Base-by-base conservation (phyloP, 1,140 invertebrate genomes). In the Drosophila nebulosa region DNA sequence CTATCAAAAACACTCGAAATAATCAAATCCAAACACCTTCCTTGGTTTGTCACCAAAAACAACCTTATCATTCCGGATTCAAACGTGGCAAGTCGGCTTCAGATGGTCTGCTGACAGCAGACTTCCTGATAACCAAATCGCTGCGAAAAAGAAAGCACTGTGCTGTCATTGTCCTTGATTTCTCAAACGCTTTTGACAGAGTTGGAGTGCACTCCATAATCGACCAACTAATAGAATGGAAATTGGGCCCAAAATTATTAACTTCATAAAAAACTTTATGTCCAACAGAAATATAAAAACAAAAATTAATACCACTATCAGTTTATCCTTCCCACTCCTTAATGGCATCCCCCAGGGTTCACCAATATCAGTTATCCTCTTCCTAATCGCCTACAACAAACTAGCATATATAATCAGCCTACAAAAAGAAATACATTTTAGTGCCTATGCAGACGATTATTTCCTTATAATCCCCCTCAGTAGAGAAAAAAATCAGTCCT, bases 171-270 rank as follows among this genome's bases (percentile, higher is more conserved):
- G n/a, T n/a, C 6, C 35, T 70, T 35, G 69, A 71, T 6, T 65
- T 71, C 4, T 39, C 26, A 52, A 69, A 64, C 24, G 61, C 67
- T 12, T 69, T 69, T 7, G 67, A 69, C 21, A 58, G 32, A 22
- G 21, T 71, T 16, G 69, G 69, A 10, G 27, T 71, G 3, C 67
- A 69, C 16, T 10, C 32, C n/a, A 39, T 69, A 18, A 22, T 64
- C 9, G 32, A 35, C 12, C 53, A 69, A 26, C 14, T 69, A 14
- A n/a, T 42, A 22, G 42, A 50, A 22, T 69, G 61, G 67, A 69
- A 59, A 30, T 16, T 58, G 27, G 67, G 61, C 32, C 67, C 9
- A n/a, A n/a, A n/a, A n/a, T n/a, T n/a, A n/a, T n/a, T n/a, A n/a
- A n/a, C 2, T 63, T 53, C 21, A 14, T 63, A 16, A 26, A 52